Base-by-base conservation (phyloP, 64 coral and sea anemone genomes). In the Montipora efflorescens region DNA sequence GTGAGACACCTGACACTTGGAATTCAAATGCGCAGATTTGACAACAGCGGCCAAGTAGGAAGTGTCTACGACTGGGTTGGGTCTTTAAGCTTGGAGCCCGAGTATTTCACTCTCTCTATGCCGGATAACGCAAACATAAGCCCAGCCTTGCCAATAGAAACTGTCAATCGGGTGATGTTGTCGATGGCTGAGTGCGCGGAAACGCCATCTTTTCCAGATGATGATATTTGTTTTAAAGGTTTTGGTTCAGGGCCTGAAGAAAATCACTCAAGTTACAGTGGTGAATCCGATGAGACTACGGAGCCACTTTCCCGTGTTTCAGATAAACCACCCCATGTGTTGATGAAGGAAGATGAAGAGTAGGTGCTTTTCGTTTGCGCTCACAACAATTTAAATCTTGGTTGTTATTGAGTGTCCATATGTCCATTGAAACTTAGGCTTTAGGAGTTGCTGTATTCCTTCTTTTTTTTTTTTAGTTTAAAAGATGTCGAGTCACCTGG, bases 201-300 rank as follows among this genome's bases (percentile, higher is more conserved):
- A 71, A 48, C 46, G 9, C 89, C 78, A 70, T 28, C 82, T n/a
- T 86, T 76, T 52, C 90, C 90, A 46, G 81, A 92, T 57, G 79
- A 92, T 59, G 62, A n/a, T 57, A 66, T 77, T 75, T 83, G 80
- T 72, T 92, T 84, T 14, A 55, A 84, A 53, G 90, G 90, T 76
- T 86, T 76, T 92, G 90, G 81, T 43, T 5, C 76, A 78, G 36
- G 36, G 14, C 13, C 76, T 12, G 76, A 78, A 50, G 52, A 55
- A 55, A 55, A 55, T 55, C 52, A 55, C 52, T 55, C 52, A 55
- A 55, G 52, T 55, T 55, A 55, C 52, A 50, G 18, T 10, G 36
- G 5, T 48, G 45, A 43, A 48, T 43, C 45, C 45, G 76, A 48
- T 45, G 11, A 78, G 36, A 78, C 46, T 43, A 48, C 36, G 11